Conservation (phyloP, 35 echinoderm and acorn worm species). For the Amphiura filiformis region DNA sequence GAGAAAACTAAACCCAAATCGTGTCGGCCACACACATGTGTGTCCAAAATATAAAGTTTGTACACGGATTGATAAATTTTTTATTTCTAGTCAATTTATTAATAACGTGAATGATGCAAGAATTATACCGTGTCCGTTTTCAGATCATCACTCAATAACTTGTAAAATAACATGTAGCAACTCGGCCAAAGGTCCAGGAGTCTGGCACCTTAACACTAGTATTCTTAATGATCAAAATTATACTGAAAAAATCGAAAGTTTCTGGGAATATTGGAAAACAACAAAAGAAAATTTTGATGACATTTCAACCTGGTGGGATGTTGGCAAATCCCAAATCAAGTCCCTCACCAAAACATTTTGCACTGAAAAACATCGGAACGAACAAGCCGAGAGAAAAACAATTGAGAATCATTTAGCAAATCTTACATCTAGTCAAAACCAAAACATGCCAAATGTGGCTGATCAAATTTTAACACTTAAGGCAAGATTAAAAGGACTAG, state of each 20-base stretch:
- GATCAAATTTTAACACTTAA: no score
- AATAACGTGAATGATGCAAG: neutral
- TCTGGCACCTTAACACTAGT: conserved; percentile 11
- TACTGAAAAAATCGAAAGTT: neutral
- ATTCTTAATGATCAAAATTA: neutral
- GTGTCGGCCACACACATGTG: no score
- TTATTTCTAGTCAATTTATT: neutral
- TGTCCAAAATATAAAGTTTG: neutral
- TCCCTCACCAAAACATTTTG: neutral
- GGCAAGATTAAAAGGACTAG: neutral
- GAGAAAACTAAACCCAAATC: no score
- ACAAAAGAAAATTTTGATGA: conserved; percentile 12
- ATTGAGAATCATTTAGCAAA: no score
- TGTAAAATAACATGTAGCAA: neutral
- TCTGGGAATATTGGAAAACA: conserved; percentile 10
- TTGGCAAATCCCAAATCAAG: neutral
- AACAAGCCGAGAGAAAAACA: neutral
- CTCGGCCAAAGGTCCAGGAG: neutral
- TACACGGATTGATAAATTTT: conserved; percentile 12
- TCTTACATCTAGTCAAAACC: no score
- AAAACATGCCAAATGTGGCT: no score
- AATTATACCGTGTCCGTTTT: neutral
- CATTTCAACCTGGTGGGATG: conserved; percentile 14
- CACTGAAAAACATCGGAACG: neutral
- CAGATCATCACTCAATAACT: conserved; percentile 16